Evolutionary conservation across 1,140 invertebrate species (phyloP), one percentile per base, ranked within the genome.

Genomic region (Whitmania pigra): DNA sequence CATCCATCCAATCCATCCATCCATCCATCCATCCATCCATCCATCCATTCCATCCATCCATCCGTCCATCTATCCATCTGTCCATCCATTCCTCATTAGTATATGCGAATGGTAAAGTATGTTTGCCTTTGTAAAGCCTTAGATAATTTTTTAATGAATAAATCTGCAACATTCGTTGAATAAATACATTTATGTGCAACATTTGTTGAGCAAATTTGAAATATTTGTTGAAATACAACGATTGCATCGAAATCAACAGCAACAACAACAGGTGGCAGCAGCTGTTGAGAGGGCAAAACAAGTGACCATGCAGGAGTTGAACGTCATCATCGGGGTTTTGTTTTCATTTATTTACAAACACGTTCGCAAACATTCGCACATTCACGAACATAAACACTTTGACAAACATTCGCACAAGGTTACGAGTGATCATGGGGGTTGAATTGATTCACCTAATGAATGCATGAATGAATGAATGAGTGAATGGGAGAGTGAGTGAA

Each of bases 261-360:
- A 98, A 83, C 94, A 98, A 82, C 92, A 94, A 84, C 93, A 97
- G 85, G 94, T 98, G 72, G 92, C 94, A n/a, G 90, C 91, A 73
- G 94, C 96, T 4, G 92, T 98, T 66, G 96, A 99, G 83, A 86
- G 96, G 80, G 95, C 96, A 75, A 98, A 99, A 85, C 94, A 98
- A 86, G 92, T 99, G 77, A 97, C 94, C 76, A 97, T 97, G 93
- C 91, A 93, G 68, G 94, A 97, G 84, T 86, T 97, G 68, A 96
- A 97, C 75, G 79, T 80, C 66, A 80, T 82, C 53, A 81, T 81
- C 71, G 80, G 80, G 79, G 81, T 82, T 76, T 74, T 78, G 9
- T 63, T 63, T 63, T 15, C 3, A 11, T 22, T 1, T 17, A 9
- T n/a, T 63, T 49, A 36, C 31, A 36, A 36, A 6, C 31, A 6